Conservation (phyloP, 2,113 vertebrate genomes). For the Thomomys bottae region DNA sequence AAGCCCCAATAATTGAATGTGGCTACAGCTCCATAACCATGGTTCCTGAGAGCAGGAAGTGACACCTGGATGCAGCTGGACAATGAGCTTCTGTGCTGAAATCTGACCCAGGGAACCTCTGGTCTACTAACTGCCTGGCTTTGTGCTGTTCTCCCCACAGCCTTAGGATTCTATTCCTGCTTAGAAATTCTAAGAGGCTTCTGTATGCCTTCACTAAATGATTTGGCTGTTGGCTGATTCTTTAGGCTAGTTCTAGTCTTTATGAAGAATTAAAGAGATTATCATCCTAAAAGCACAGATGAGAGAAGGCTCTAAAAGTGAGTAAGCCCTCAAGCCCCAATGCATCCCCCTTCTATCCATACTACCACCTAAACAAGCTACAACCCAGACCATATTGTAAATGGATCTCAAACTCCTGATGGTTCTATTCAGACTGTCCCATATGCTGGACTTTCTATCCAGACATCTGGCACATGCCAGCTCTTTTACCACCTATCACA, state of each 20-base stretch:
- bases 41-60: background rate
- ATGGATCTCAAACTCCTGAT: background rate
- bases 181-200: background rate
- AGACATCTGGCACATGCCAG: background rate
- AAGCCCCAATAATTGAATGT: background rate
- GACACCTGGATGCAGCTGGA: background rate
- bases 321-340: background rate
- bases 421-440: background rate
- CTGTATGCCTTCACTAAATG: background rate
- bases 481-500: background rate
- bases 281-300: background rate
- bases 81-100: background rate
- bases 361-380: background rate
- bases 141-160: background rate
- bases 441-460: background rate
- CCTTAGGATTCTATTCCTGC: background rate
- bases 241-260: conserved; percentile 3
- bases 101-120: background rate
- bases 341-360: background rate
- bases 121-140: background rate
- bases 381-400: background rate
- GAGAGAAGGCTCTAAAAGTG: background rate
- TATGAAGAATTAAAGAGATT: background rate
- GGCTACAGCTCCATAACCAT: background rate
- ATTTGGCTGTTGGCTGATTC: background rate